Evolutionary conservation across 2,797 vertebrate species (phyloP), one percentile per base, ranked within the genome.

Genomic region (Malurus leucopterus): DNA sequence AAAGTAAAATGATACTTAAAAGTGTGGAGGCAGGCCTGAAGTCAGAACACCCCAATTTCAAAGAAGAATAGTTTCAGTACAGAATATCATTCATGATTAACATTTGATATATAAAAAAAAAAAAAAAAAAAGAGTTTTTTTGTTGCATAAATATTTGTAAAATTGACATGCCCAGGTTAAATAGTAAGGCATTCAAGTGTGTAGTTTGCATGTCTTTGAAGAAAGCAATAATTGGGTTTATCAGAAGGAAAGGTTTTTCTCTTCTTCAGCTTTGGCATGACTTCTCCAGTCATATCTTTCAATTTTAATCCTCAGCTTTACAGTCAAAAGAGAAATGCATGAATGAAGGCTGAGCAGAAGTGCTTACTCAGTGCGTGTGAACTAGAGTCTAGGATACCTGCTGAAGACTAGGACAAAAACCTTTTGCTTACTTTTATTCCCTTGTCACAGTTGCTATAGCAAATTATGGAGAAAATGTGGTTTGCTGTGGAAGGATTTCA

Each of bases 1-100:
- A 89, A 81, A 84, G 53, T 86, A 73, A 91, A 94, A 81, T 22
- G 24, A 34, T 81, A 41, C 63, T 70, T 93, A 68, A 71, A 91
- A 89, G 38, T 77, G 19, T 65, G 53, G 44, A 79, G 54, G 23
- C 27, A 79, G 54, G 21, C 24, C 49, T 70, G 32, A 75, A 91
- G 51, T 74, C 8, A 63, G 72, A 83, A 58, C 16, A 47, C 4
- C 9, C 9, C 3, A 40, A 46, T 69, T 80, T 80, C n/a, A 69
- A 74, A 90, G 36, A 47, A 38, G 14, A 55, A 9, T 63, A 78
- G 43, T 83, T 59, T 13, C 14, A 36, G 19, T n/a, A 15, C 14
- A 89, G 55, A 80, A 72, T 72, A 43, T 38, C 0, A 38, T 58
- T 86, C 7, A 30, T 26, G 6, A n/a, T 50, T 76, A 69, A 69